A percentile compares a stretch with the other conserved stretches of the same genome.
phyloP scores from a whole-genome alignment of 2,113 vertebrate genomes.

The Corythoichthys intestinalis region DNA sequence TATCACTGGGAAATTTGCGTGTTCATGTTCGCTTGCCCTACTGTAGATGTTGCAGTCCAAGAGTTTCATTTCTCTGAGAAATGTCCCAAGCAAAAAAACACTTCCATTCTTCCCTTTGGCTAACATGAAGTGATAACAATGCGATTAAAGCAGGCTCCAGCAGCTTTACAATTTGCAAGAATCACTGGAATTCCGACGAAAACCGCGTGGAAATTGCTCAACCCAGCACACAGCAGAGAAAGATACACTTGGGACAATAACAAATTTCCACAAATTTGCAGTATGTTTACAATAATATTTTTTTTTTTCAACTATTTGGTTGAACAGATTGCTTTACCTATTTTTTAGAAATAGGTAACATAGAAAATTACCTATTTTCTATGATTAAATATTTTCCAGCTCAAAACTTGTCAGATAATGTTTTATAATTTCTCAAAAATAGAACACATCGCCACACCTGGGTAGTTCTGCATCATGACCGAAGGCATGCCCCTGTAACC shows the following conservation, averaged over 20 bases:
- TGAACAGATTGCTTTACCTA: background rate
- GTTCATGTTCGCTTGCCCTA: background rate
- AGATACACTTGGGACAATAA: background rate
- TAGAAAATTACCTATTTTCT: background rate
- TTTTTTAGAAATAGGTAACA: too few species aligned
- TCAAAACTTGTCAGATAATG: background rate
- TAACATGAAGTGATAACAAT: background rate
- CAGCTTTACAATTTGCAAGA: background rate
- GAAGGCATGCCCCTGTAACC: constrained; percentile 94
- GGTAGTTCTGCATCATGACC: constrained; percentile 99
- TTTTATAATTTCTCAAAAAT: background rate
- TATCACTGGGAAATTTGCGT: too few species aligned
- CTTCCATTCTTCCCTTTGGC: background rate
- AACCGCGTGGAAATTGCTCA: background rate
- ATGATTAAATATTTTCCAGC: background rate
- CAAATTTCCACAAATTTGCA: background rate
- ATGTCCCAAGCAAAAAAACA: background rate
- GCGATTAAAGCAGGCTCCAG: background rate
- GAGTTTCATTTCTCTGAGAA: background rate
- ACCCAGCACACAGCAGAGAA: background rate
- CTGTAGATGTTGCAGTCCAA: background rate
- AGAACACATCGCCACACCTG: constrained; percentile 75
- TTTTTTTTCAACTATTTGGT: background rate
- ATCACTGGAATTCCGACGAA: background rate
- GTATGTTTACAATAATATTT: background rate